A percentile compares a stretch with the other conserved stretches of the same genome.
phyloP scores from a whole-genome alignment of 2,113 vertebrate genomes.

The Sinosuthora webbiana region DNA sequence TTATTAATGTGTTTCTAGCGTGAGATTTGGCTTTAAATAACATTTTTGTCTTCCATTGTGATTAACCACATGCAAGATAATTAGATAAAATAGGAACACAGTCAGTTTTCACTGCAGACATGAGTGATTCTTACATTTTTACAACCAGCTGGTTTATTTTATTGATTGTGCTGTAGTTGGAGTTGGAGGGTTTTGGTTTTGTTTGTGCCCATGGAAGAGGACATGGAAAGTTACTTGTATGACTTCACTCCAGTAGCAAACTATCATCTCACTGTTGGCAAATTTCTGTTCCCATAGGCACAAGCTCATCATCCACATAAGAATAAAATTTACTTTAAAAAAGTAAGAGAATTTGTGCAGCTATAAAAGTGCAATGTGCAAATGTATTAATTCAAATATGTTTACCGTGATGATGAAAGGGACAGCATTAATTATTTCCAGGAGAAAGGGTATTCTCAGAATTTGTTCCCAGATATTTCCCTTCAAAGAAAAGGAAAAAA shows the following conservation, averaged over 20 bases:
- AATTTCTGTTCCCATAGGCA: not conserved
- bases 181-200: not conserved
- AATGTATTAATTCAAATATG: not conserved
- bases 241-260: not conserved
- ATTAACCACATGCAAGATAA: not conserved
- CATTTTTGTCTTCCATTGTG: not conserved
- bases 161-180: not conserved
- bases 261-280: not conserved
- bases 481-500: conserved; percentile 64
- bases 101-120: not conserved
- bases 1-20: not conserved
- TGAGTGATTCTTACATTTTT: not conserved
- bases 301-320: not conserved
- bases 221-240: not conserved
- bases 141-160: not conserved
- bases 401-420: conserved; percentile 86
- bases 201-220: not conserved
- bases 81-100: not conserved
- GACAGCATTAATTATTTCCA: conserved; percentile 86
- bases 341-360: not conserved
- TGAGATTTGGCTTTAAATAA: not conserved
- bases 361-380: not conserved
- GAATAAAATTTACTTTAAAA: not conserved
- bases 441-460: conserved; percentile 81
- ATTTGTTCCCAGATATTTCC: conserved; percentile 88